These are phyloP conservation scores for Saccostrea cuccullata DNA, from an alignment of 1,140 invertebrate genomes.

Conservation along the genomic window DNA sequence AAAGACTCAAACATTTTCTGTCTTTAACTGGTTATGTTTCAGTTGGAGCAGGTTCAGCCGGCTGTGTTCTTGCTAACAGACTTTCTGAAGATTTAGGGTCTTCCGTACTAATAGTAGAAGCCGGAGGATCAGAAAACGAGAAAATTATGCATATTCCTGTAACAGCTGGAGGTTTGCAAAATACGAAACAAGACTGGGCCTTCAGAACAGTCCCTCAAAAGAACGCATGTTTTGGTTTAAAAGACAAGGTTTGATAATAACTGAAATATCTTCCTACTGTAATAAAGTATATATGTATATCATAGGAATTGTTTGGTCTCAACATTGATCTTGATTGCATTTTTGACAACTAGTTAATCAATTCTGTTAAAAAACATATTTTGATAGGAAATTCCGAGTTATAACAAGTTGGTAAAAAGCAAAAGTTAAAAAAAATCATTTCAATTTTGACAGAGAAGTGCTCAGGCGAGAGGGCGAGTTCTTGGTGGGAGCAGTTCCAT, in stretches of 20 bases:
- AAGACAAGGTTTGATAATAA: no score
- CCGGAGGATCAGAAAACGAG: conserved; percentile 11
- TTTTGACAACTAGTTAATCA: no score
- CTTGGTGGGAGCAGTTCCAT: conserved; percentile 39
- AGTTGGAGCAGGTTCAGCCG: conserved; percentile 49
- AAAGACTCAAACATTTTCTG: no score
- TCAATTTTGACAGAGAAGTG: not conserved
- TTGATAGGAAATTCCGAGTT: no score
- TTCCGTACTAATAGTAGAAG: conserved; percentile 40
- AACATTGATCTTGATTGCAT: no score
- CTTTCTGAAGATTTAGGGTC: conserved; percentile 32
- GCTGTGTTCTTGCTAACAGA: conserved; percentile 41
- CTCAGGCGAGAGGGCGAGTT: conserved; percentile 40
- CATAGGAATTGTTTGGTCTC: no score
- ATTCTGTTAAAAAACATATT: no score
- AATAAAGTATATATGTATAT: no score
- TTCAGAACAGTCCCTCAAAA: conserved; percentile 94
- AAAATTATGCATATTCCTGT: conserved; percentile 81
- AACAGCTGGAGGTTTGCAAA: conserved; percentile 43
- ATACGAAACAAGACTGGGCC: conserved; percentile 87
- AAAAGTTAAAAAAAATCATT: not conserved
- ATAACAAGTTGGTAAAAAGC: no score
- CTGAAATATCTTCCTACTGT: no score
- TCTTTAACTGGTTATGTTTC: not conserved
- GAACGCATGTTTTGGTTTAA: conserved; percentile 86